Evolutionary conservation across 92 coral and sea anemone species (phyloP), one percentile per base, ranked within the genome.

Genomic region (Pocillopora grandis): DNA sequence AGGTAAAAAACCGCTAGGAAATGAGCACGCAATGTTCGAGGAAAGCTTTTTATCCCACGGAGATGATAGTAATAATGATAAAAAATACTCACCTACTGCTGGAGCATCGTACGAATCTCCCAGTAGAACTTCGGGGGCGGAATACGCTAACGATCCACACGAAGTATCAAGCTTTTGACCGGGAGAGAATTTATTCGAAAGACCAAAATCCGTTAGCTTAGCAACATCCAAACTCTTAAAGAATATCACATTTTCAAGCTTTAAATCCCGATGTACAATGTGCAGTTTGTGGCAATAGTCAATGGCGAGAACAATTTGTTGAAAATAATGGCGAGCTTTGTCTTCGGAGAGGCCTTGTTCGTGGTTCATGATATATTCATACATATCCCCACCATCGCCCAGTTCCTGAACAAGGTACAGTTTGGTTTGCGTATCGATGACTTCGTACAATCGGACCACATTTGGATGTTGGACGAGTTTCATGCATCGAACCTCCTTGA

Each of bases 341-440:
- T 96, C 98, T 81, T 96, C 99, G 70, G 87, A 77, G 49, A 96
- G 84, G 9, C 99, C 99, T 76, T 89, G 91, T 67, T 96, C 99
- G 68, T 96, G 99, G 76, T 95, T 94, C 97, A 96, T 96, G 79
- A 96, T 96, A 59, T 96, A 96, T 76, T 96, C 99, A 70, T 96
- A 96, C 99, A 96, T 94, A 79, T 96, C 99, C 21, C 99, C 99
- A 1, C 99, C 99, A 80, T 96, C 99, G 82, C 99, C 99, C 9
- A 96, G 82, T 80, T 96, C 99, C 76, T 90, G 99, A 12, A 96
- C 94, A 76, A 96, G 98, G 76, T 96, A 96, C 14, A 96, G 90
- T 82, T 96, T 96, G 12, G 95, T 94, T 61, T 96, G 94, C 37
- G 99, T 96, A 78, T 96, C 99, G 79, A 96, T 96, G 73, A 96